phyloP scores from a whole-genome alignment of 2,113 vertebrate genomes.

The Colius striatus region DNA sequence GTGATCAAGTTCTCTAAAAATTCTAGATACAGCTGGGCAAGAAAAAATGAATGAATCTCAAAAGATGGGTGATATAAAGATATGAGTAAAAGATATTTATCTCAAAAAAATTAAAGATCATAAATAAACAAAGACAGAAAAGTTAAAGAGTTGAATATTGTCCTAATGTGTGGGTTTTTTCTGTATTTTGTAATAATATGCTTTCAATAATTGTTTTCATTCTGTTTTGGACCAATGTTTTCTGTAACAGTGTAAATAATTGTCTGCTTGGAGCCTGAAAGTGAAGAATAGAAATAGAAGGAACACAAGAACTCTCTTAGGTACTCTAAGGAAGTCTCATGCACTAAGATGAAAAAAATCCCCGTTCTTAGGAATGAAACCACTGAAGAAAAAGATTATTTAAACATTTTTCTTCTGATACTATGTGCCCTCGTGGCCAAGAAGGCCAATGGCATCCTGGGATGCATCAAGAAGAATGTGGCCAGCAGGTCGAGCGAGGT shows the following conservation, averaged over 20 bases:
- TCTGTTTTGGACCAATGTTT: background rate
- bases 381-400: background rate
- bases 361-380: background rate
- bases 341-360: background rate
- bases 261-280: background rate
- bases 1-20: slow-evolving; percentile 19
- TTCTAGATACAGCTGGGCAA: background rate
- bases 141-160: background rate
- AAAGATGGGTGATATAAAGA: background rate
- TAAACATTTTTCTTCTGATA: background rate
- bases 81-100: background rate
- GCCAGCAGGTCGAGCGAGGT: too few relatives aligned
- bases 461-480: too few relatives aligned
- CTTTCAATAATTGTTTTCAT: background rate
- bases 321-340: background rate
- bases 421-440: too few relatives aligned
- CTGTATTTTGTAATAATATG: background rate
- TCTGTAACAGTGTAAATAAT: background rate
- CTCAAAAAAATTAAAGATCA: background rate
- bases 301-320: background rate
- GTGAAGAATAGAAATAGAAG: background rate
- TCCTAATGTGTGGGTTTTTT: background rate
- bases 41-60: slow-evolving; percentile 11
- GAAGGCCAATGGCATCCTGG: too few relatives aligned
- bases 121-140: background rate